These are phyloP conservation scores for Pollenia amentaria DNA, from an alignment of 2,888 invertebrate genomes.

Conservation along the genomic window DNA sequence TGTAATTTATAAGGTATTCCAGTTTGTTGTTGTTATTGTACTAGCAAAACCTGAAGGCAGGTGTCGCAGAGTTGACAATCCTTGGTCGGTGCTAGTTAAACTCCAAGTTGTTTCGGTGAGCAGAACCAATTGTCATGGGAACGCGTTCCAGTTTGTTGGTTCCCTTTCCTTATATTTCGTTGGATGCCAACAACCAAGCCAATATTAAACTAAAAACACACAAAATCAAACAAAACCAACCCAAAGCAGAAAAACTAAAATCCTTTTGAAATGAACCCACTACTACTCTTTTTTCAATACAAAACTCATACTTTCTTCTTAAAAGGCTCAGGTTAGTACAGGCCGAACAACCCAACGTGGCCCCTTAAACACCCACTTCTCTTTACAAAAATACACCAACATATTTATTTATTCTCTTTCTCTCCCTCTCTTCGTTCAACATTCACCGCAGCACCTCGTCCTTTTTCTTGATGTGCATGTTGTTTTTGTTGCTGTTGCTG, in stretches of 20 bases:
- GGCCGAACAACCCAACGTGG: not conserved
- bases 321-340: not conserved
- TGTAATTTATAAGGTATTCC: no score
- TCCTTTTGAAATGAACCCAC: conserved; percentile 66
- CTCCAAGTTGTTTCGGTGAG: no score
- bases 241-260: conserved; percentile 70
- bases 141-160: not conserved
- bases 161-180: conserved; percentile 28
- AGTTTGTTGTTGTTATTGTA: no score
- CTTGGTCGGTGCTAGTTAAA: no score
- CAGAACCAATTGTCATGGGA: not conserved
- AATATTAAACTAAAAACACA: conserved; percentile 69
- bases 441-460: conserved; percentile 30
- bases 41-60: no score
- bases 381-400: not conserved
- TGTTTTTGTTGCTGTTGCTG: conserved; percentile 39
- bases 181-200: conserved; percentile 59
- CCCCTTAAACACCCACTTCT: conserved; percentile 8
- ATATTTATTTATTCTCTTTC: conserved; percentile 9
- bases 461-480: conserved; percentile 47
- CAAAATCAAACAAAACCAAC: conserved; percentile 67
- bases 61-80: no score
- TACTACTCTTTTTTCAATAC: conserved; percentile 46
- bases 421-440: conserved; percentile 19
- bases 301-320: conserved; percentile 42